A percentile compares a stretch with the other conserved stretches of the same genome.
Conservation (phyloP, 2,797 vertebrate genomes). For the Kryptolebias ocellatus region DNA sequence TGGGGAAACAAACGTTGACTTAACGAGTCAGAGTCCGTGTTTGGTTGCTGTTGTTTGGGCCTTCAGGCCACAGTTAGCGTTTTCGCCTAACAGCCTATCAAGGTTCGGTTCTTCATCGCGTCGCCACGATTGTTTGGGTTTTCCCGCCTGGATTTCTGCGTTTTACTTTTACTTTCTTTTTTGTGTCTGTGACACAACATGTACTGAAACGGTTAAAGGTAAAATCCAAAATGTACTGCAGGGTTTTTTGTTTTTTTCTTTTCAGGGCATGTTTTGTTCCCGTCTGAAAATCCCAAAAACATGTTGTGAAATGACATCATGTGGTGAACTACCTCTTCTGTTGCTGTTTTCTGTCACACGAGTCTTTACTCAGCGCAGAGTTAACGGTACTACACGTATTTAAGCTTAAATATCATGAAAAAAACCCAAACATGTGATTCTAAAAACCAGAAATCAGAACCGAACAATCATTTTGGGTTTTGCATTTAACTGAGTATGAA, state of each 20-base stretch:
- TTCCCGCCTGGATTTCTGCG: slow-evolving; percentile 4
- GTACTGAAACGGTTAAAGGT: not conserved
- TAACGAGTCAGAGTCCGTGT: no score
- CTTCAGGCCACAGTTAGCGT: no score
- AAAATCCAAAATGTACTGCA: slow-evolving; percentile 23
- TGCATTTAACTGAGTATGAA: not conserved
- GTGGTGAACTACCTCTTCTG: not conserved
- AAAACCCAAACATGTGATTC: not conserved
- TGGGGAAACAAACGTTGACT: no score
- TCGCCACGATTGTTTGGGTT: not conserved
- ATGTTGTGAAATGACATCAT: slow-evolving; percentile 11
- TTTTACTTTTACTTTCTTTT: slow-evolving; percentile 18
- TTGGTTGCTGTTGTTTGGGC: no score
- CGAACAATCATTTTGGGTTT: not conserved
- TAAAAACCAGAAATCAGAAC: no score
- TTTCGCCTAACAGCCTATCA: no score
- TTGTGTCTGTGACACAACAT: slow-evolving; percentile 13
- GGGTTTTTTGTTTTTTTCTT: slow-evolving; percentile 3
- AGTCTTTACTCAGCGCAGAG: not conserved
- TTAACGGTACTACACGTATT: not conserved
- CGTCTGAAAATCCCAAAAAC: slow-evolving; percentile 16
- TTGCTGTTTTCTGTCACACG: slow-evolving; percentile 18
- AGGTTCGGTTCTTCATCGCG: not conserved
- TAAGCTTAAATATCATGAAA: not conserved
- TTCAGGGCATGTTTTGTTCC: not conserved